A percentile compares a stretch with the other conserved stretches of the same genome.
Evolutionary conservation across 2,113 vertebrate genomes (phyloP).

Genomic region (Eretmochelys imbricata): DNA sequence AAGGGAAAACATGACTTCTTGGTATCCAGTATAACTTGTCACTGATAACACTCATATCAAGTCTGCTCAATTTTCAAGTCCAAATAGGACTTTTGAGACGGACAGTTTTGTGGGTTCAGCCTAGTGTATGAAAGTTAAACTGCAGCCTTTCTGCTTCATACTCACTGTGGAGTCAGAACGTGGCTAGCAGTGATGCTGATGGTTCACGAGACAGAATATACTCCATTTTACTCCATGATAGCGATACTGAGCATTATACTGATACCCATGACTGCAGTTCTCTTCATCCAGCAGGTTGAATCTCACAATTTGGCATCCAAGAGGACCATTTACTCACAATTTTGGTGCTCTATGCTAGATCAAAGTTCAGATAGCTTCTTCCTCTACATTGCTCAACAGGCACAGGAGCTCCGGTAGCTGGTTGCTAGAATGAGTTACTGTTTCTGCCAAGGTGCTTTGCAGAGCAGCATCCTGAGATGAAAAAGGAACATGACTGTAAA

Average conservation of each 20-base stretch:
- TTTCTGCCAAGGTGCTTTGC: constrained; percentile 81
- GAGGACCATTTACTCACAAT: constrained; percentile 82
- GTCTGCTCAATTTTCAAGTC: background rate
- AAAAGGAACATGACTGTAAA: background rate
- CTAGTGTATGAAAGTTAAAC: background rate
- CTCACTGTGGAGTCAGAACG: background rate
- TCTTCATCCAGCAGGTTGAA: background rate
- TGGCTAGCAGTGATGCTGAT: background rate
- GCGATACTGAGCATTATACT: fast-evolving
- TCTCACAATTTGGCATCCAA: background rate
- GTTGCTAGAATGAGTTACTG: constrained; percentile 75
- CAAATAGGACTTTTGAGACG: background rate
- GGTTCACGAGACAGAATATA: background rate
- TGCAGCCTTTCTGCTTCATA: background rate
- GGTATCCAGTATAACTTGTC: background rate
- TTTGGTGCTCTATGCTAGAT: constrained; percentile 77
- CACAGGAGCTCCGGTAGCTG: constrained; percentile 78
- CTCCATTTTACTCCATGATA: background rate
- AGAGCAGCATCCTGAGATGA: constrained; percentile 79
- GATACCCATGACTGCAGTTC: background rate
- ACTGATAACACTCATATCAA: background rate
- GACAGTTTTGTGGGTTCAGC: background rate
- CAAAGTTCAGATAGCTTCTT: background rate
- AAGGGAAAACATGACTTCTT: background rate
- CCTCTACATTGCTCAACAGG: background rate